phyloP scores from a whole-genome alignment of 2,797 vertebrate genomes.

The Phaenicophaeus curvirostris region DNA sequence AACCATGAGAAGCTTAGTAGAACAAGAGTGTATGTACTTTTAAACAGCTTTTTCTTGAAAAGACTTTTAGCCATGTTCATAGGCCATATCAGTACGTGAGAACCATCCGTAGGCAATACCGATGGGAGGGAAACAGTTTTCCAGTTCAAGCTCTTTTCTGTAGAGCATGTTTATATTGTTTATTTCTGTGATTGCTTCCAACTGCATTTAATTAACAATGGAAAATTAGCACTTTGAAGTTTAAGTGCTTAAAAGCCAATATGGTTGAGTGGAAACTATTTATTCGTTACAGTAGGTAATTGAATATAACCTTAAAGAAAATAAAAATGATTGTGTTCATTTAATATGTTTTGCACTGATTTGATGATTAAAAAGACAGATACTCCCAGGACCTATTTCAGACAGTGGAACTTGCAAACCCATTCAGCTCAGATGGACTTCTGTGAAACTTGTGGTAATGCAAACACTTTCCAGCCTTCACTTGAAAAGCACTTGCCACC shows the following conservation, averaged over 20 bases:
- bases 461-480: not conserved
- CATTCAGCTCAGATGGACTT: not conserved
- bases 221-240: not conserved
- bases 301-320: not conserved
- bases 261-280: not conserved
- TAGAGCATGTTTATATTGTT: not conserved
- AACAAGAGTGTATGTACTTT: not conserved
- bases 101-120: not conserved
- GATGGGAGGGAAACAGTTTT: not conserved
- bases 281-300: not conserved
- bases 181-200: not conserved
- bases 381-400: not conserved
- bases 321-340: not conserved
- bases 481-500: not conserved
- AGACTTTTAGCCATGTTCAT: not conserved
- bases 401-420: not conserved
- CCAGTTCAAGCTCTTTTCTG: not conserved
- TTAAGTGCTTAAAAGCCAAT: not conserved
- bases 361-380: not conserved
- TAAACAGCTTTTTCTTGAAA: not conserved
- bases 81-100: not conserved
- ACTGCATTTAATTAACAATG: conserved; percentile 1
- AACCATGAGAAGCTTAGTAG: not conserved
- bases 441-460: not conserved
- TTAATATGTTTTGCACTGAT: not conserved